Evolutionary conservation across 2,888 invertebrate species (phyloP), one percentile per base, ranked within the genome.

Genomic region (Dione vanillae): DNA sequence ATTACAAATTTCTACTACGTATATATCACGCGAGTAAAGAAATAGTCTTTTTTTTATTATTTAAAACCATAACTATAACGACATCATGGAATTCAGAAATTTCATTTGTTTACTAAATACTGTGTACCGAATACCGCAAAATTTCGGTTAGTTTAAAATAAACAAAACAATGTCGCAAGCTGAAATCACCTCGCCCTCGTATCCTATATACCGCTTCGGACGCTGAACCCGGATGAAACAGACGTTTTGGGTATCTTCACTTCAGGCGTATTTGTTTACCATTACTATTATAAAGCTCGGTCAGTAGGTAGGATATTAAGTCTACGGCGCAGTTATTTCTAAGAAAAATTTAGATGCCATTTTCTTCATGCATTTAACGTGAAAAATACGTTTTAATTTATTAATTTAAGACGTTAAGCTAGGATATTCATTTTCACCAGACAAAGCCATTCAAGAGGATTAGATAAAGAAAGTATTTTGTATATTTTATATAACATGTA

Each of bases 161-260:
- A 64, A 37, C 16, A 62, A 49, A 51, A 47, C 19, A 51, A 58
- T 43, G 61, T 64, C 67, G 41, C 66, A 20, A 41, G 45, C 52
- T 51, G 11, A 51, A 59, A 45, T 66, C 64, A 45, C 58, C 64
- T 51, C 52, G 58, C 51, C 66, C 65, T 65, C 54, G 41, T 67
- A 67, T 67, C 72, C 72, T 70, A 73, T 67, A 65, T 73, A 69
- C 67, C 56, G 47, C 68, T 52, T 72, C 79, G 86, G 79, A 68
- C 87, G 76, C 71, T 83, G 86, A 88, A 85, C 86, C 79, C 82
- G 75, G 75, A 70, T 61, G 70, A 68, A 73, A 61, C 70, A 74
- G 72, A 77, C 88, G 86, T 88, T 87, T 86, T 73, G 78, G 82
- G 83, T 83, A 69, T 69, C 67, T 77, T 76, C 52, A 72, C 62